These are phyloP conservation scores for Zaprionus nigranus DNA, from an alignment of 1,140 invertebrate genomes.

Conservation along the genomic window DNA sequence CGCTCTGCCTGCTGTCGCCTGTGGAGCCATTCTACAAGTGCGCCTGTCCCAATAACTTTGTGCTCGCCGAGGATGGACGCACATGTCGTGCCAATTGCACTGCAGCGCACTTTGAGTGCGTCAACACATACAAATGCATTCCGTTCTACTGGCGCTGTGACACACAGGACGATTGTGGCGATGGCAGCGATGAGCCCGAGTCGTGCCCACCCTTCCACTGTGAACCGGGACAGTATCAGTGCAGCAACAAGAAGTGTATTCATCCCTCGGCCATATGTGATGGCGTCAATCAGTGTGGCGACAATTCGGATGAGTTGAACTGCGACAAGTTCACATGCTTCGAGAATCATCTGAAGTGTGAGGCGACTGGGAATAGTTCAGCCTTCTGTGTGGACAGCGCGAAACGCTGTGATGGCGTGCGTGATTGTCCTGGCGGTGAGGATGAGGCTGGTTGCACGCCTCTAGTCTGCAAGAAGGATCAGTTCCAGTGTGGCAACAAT, in stretches of 20 bases:
- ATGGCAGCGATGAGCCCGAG: slow-evolving; percentile 90
- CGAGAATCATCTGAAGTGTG: slow-evolving; percentile 79
- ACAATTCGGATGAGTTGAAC: slow-evolving; percentile 87
- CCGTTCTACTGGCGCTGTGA: slow-evolving; percentile 93
- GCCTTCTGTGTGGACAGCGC: slow-evolving; percentile 79
- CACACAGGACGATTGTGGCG: slow-evolving; percentile 91
- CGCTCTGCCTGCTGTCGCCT: slow-evolving; percentile 91
- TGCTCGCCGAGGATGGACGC: slow-evolving; percentile 87
- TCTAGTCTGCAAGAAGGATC: slow-evolving; percentile 85
- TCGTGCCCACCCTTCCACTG: slow-evolving; percentile 90
- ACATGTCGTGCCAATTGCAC: slow-evolving; percentile 92
- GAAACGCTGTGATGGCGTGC: slow-evolving; percentile 85
- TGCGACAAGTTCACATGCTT: slow-evolving; percentile 86
- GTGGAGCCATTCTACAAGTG: slow-evolving; percentile 88
- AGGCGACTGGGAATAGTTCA: slow-evolving; percentile 58
- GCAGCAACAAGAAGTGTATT: slow-evolving; percentile 88
- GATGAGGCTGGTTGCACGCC: slow-evolving; percentile 87
- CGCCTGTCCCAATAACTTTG: slow-evolving; percentile 93
- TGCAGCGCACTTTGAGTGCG: slow-evolving; percentile 91
- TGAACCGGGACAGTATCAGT: slow-evolving; percentile 92
- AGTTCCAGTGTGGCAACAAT: slow-evolving; percentile 90
- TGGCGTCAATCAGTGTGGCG: slow-evolving; percentile 88
- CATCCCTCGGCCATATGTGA: slow-evolving; percentile 89
- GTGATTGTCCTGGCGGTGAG: slow-evolving; percentile 89
- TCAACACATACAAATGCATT: slow-evolving; percentile 92